These are phyloP conservation scores for Coracias cyanogaster DNA, from an alignment of 2,797 vertebrate species.

Conservation along the genomic window DNA sequence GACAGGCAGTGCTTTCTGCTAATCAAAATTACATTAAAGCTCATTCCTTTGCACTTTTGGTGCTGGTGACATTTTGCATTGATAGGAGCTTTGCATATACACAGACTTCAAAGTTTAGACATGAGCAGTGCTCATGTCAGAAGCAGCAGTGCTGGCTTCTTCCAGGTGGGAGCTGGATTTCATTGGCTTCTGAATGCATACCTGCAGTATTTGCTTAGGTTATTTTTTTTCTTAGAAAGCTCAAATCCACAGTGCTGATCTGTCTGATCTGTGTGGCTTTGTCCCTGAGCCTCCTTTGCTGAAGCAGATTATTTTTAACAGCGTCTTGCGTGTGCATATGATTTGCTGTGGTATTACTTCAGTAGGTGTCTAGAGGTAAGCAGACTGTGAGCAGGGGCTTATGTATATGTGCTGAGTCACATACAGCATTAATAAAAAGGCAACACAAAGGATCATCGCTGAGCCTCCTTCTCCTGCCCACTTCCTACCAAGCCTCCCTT, in stretches of 20 bases:
- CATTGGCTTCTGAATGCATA: background rate
- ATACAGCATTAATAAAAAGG: background rate
- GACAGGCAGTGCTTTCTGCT: background rate
- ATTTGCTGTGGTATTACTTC: background rate
- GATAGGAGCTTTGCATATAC: background rate
- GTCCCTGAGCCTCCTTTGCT: background rate
- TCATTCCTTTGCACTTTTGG: background rate
- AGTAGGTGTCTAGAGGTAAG: background rate
- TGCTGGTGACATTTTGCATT: background rate
- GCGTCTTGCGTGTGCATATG: background rate
- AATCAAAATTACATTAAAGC: background rate
- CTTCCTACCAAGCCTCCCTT: background rate
- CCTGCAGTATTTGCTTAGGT: background rate
- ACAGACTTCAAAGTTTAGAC: background rate
- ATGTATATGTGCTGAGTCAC: background rate
- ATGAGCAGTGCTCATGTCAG: rapidly evolving
- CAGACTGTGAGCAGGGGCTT: background rate
- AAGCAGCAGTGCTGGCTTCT: background rate
- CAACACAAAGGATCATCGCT: background rate
- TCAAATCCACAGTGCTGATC: rapidly evolving
- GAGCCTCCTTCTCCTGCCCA: background rate
- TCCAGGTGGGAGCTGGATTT: background rate
- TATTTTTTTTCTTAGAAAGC: background rate
- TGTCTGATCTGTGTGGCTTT: background rate
- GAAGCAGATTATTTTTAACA: background rate